Evolutionary conservation across 35 echinoderm and acorn worm species (phyloP).

Genomic region (Nesometra sesokonis): DNA sequence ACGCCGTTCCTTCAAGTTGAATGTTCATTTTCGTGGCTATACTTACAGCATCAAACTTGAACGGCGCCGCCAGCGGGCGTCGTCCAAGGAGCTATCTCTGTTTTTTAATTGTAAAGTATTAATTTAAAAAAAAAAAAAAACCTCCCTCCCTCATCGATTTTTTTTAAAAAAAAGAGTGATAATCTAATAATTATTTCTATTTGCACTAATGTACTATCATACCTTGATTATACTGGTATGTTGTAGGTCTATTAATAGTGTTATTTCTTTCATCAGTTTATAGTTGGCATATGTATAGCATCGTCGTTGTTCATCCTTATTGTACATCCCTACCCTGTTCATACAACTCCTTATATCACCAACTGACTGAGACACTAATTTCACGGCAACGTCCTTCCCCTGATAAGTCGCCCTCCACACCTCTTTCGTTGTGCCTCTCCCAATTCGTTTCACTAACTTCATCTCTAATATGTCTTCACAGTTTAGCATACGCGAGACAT

Average conservation of each 20-base stretch:
- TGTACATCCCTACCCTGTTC: constrained; percentile 6
- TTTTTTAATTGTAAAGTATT: too few relatives aligned
- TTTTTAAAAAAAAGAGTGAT: too few relatives aligned
- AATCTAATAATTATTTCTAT: too few relatives aligned
- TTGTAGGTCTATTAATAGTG: constrained; percentile 42
- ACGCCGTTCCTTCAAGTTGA: too few relatives aligned
- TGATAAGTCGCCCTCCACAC: constrained; percentile 34
- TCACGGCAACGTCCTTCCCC: constrained; percentile 51
- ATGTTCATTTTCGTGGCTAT: too few relatives aligned
- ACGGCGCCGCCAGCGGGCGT: too few relatives aligned
- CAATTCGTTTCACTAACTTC: background rate
- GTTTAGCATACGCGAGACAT: background rate
- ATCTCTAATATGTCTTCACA: background rate
- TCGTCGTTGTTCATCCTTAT: background rate
- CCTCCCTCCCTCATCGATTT: too few relatives aligned
- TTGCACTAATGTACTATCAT: background rate
- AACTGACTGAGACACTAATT: constrained; percentile 69
- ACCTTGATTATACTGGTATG: constrained; percentile 78
- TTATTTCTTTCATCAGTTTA: constrained; percentile 92
- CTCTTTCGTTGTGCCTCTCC: constrained; percentile 78
- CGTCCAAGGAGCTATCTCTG: too few relatives aligned
- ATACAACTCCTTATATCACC: constrained; percentile 58
- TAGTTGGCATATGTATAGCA: constrained; percentile 79
- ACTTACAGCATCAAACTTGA: too few relatives aligned
- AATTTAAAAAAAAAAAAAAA: too few relatives aligned